Base-by-base conservation (phyloP, 2,888 invertebrate genomes). In the Meiosimyza platycephala region DNA sequence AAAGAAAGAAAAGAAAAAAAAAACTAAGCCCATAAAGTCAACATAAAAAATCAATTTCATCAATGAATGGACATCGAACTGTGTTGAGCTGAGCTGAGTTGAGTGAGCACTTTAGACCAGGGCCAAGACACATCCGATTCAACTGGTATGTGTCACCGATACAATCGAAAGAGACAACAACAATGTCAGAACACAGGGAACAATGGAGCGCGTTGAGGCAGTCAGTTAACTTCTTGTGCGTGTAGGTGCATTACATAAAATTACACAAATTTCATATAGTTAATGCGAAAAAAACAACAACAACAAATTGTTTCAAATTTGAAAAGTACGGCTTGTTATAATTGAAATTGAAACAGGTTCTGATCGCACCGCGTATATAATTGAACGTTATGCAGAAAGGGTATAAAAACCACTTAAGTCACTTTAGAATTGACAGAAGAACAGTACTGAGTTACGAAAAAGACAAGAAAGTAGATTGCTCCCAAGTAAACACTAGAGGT, bases 41-140 rank as follows among this genome's bases (percentile, higher is more conserved):
- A 80, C 76, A 78, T 73, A 75, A 79, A 78, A 80, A 80, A 80
- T 83, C 83, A 83, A 84, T 84, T 85, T 84, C 85, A 84, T 84
- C 84, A 84, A 84, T 84, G 74, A 69, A 72, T 69, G 72, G 28
- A 65, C 70, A 72, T 65, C 64, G 72, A 74, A 59, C 74, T 64
- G 72, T 72, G 71, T 11, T 47, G 9, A n/a, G 28, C n/a, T 18
- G 28, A 12, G 28, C 33, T 22, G 28, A 16, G 55, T 22, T 15
- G 59, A 22, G 28, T 28, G 28, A 15, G 13, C 40, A 57, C 28
- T 62, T 16, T 50, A 50, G 63, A 50, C 22, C 47, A 13, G 50
- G 18, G 40, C 40, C 40, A 40, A 40, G 9, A 40, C 2, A 40
- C 4, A 40, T 9, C 28, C 28, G 28, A 28, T 40, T 9, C 40